phyloP scores from a whole-genome alignment of 1,140 invertebrate genomes.

The Lethocerus indicus region DNA sequence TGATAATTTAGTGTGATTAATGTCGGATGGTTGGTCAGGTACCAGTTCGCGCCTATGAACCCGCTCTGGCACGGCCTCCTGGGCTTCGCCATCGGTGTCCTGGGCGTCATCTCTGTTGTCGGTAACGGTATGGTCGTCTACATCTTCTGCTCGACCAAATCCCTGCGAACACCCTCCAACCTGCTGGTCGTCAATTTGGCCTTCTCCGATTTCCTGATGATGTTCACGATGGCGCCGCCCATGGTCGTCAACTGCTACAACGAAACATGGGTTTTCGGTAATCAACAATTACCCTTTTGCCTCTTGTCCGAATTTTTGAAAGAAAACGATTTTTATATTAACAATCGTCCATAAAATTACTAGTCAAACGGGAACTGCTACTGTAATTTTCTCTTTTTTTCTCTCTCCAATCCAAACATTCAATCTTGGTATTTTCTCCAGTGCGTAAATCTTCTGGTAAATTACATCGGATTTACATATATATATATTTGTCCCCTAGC shows the following conservation, averaged over 20 bases:
- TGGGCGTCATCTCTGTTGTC: conserved; percentile 48
- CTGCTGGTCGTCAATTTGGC: conserved; percentile 70
- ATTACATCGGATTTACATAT: too few relatives aligned
- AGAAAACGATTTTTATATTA: too few relatives aligned
- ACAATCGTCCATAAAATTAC: too few relatives aligned
- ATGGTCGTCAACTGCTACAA: conserved; percentile 77
- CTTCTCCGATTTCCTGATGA: conserved; percentile 77
- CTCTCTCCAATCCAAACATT: too few relatives aligned
- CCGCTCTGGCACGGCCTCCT: conserved; percentile 62
- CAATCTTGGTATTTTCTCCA: too few relatives aligned
- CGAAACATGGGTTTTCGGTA: conserved; percentile 70
- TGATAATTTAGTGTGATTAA: too few relatives aligned
- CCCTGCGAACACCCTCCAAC: conserved; percentile 66
- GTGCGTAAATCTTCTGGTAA: too few relatives aligned
- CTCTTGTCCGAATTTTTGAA: too few relatives aligned
- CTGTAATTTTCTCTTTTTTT: too few relatives aligned
- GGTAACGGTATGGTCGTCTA: conserved; percentile 78
- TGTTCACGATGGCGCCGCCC: conserved; percentile 62
- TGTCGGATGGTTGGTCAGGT: conserved; percentile 22
- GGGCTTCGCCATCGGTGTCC: conserved; percentile 51
- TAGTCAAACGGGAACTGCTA: too few relatives aligned
- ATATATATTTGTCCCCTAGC: too few relatives aligned
- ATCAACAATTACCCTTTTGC: too few relatives aligned
- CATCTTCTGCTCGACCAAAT: conserved; percentile 61
- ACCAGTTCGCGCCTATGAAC: conserved; percentile 57